Evolutionary conservation across 1,140 invertebrate genomes (phyloP).

Genomic region (Achatina immaculata): DNA sequence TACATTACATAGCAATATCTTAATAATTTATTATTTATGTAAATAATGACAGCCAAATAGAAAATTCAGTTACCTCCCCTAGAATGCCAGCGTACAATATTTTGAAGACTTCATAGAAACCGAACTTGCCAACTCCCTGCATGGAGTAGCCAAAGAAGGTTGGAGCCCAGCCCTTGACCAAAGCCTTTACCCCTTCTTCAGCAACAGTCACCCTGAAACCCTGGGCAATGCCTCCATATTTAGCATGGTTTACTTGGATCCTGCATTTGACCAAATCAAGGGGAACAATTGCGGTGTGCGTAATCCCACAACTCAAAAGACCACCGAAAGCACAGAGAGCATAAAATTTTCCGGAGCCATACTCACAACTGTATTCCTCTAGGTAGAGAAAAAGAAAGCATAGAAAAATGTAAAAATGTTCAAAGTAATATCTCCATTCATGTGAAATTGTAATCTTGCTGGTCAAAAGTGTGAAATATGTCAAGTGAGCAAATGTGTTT

Average conservation of each 20-base stretch:
- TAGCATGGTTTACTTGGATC: conserved; percentile 84
- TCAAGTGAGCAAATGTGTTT: too few relatives aligned
- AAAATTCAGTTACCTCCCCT: conserved; percentile 82
- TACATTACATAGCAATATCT: too few relatives aligned
- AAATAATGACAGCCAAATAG: too few relatives aligned
- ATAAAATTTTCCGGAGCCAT: conserved; percentile 93
- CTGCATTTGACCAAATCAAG: conserved; percentile 99
- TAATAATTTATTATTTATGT: too few relatives aligned
- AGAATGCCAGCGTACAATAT: conserved; percentile 85
- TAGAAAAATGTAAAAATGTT: too few relatives aligned
- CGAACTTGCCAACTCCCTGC: conserved; percentile 82
- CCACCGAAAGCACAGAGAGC: conserved; percentile 94
- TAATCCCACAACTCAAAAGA: conserved; percentile 94
- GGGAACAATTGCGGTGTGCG: conserved; percentile 88
- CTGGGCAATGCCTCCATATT: conserved; percentile 66
- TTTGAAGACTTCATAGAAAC: conserved; percentile 93
- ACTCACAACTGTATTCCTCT: conserved; percentile 86
- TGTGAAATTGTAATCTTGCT: too few relatives aligned
- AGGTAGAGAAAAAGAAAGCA: too few relatives aligned
- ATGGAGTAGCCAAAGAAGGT: conserved; percentile 97
- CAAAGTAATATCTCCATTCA: too few relatives aligned
- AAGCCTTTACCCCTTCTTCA: conserved; percentile 90
- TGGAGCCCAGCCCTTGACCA: conserved; percentile 97
- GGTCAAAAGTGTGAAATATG: too few relatives aligned
- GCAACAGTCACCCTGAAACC: conserved; percentile 69